Evolutionary conservation across 2,113 vertebrate species (phyloP), one percentile per base, ranked within the genome.

Genomic region (Ctenodactylus gundi): DNA sequence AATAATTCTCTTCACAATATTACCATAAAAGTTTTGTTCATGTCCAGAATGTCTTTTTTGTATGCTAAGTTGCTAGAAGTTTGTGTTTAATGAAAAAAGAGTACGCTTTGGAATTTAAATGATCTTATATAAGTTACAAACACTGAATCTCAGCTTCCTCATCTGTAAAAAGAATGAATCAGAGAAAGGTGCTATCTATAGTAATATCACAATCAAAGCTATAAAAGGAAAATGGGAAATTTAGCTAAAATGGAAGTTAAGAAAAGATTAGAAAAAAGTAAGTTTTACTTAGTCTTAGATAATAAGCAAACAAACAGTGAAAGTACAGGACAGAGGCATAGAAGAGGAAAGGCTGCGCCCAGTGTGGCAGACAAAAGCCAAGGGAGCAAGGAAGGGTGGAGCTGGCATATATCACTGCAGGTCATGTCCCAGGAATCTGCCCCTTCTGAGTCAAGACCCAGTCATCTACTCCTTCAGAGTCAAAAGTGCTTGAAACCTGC

Each of bases 221-320:
- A 39, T 3, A 94, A 27, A 91, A 34, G 70, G 44, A 77, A 23
- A 29, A 13, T 5, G 4, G 39, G 14, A 12, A 88, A 44, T 34
- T 46, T 84, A 58, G 77, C n/a, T n/a, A n/a, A n/a, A n/a, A n/a
- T n/a, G n/a, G n/a, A n/a, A n/a, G n/a, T n/a, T n/a, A n/a, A n/a
- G n/a, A n/a, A n/a, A n/a, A n/a, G 68, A 21, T 13, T 25, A 10
- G 6, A 3, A 21, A 36, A n/a, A 2, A 31, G 0, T 27, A 29
- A 17, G 20, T 18, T 6, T 2, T 15, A 8, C 31, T 31, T 18
- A 10, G 21, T 62, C 53, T 27, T 31, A 7, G n/a, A n/a, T n/a
- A n/a, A n/a, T n/a, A n/a, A n/a, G n/a, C n/a, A n/a, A n/a, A n/a
- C n/a, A n/a, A n/a, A n/a, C n/a, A n/a, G n/a, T n/a, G n/a, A n/a